phyloP scores from a whole-genome alignment of 1,140 invertebrate species.

The Drosophila micromelanica region DNA sequence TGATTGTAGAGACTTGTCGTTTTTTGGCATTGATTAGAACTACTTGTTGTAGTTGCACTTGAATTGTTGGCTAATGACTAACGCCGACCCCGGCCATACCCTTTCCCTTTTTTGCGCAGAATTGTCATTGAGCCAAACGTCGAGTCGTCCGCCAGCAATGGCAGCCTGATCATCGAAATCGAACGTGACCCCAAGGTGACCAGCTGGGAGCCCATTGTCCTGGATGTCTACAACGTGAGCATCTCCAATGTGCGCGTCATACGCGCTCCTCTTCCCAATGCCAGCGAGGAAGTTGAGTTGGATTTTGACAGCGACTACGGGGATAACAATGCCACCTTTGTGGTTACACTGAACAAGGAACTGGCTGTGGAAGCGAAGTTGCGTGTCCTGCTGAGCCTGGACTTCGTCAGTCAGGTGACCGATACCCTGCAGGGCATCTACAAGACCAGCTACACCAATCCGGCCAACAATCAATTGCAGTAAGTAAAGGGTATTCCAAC shows the following conservation, averaged over 20 bases:
- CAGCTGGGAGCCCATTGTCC: constrained; percentile 74
- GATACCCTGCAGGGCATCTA: constrained; percentile 91
- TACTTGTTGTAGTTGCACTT: constrained; percentile 34
- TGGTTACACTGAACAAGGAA: constrained; percentile 54
- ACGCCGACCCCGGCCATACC: constrained; percentile 19
- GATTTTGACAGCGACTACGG: constrained; percentile 80
- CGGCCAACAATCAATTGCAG: constrained; percentile 86
- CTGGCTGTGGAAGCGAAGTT: constrained; percentile 46
- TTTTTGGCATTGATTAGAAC: constrained; percentile 61
- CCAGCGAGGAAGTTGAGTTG: constrained; percentile 64
- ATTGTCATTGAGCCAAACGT: constrained; percentile 78
- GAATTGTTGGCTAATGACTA: constrained; percentile 22
- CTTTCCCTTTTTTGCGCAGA: constrained; percentile 47
- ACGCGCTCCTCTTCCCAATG: constrained; percentile 29
- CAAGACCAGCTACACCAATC: constrained; percentile 90
- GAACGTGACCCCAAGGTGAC: constrained; percentile 67
- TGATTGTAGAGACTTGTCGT: constrained; percentile 60
- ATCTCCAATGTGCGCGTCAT: constrained; percentile 77
- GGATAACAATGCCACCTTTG: constrained; percentile 71
- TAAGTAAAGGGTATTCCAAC: constrained; percentile 83
- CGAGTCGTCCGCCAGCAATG: constrained; percentile 65
- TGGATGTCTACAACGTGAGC: constrained; percentile 79
- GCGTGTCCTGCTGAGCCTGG: constrained; percentile 85
- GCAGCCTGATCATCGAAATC: constrained; percentile 73
- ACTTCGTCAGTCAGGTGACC: constrained; percentile 88